phyloP scores from a whole-genome alignment of 2,888 invertebrate genomes.

The Euphydryas editha region DNA sequence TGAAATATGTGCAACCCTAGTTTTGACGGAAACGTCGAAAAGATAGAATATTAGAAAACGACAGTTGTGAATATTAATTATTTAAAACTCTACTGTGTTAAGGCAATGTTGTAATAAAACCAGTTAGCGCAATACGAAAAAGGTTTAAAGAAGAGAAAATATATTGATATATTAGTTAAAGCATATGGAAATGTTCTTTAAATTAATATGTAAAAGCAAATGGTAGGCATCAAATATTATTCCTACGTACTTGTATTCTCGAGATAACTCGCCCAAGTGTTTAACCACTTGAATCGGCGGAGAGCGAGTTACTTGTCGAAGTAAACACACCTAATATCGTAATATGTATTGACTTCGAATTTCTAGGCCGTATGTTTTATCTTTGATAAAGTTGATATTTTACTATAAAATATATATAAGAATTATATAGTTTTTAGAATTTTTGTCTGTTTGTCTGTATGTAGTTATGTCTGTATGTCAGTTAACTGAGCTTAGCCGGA shows the following conservation, averaged over 20 bases:
- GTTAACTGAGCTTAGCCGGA: too few species aligned
- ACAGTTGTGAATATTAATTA: too few species aligned
- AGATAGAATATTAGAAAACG: too few species aligned
- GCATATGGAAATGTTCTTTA: neutral
- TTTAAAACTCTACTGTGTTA: too few species aligned
- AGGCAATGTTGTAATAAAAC: too few species aligned
- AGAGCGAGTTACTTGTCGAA: conserved; percentile 38
- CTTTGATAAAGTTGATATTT: conserved; percentile 2
- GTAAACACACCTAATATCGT: conserved; percentile 28
- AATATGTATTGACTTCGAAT: conserved; percentile 27
- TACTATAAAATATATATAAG: neutral
- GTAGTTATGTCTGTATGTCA: too few species aligned
- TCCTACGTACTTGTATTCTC: conserved; percentile 37
- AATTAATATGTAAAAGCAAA: conserved; percentile 23
- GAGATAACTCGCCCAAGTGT: conserved; percentile 51
- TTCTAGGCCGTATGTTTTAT: conserved; percentile 15
- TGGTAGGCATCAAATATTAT: conserved; percentile 32
- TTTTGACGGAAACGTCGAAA: too few species aligned
- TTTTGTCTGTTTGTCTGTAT: too few species aligned
- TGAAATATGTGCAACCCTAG: too few species aligned
- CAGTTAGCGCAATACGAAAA: too few species aligned
- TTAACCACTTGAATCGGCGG: conserved; percentile 46
- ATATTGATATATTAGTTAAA: neutral
- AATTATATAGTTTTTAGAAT: too few species aligned
- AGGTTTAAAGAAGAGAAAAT: too few species aligned